A percentile compares a stretch with the other conserved stretches of the same genome.
Conservation (phyloP, 1,140 invertebrate genomes). For the Pseudomyrmex gracilis region DNA sequence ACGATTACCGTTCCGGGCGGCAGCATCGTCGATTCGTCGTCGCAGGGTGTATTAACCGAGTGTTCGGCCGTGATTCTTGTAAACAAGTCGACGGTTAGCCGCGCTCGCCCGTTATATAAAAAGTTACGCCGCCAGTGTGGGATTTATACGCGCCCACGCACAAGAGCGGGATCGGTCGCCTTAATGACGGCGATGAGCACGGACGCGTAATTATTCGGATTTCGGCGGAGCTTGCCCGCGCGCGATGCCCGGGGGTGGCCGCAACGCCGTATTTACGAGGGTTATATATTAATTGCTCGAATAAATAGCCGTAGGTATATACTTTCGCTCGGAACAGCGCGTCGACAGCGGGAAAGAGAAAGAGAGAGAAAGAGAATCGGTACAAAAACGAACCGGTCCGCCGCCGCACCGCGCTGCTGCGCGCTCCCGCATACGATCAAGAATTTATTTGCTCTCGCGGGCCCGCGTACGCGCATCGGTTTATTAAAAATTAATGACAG, state of each 20-base stretch:
- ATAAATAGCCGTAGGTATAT: constrained; percentile 80
- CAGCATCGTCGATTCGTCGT: constrained; percentile 13
- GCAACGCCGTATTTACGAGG: constrained; percentile 82
- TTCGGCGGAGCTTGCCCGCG: constrained; percentile 71
- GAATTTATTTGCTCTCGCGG: constrained; percentile 72
- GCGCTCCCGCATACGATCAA: constrained; percentile 68
- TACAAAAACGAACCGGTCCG: constrained; percentile 78
- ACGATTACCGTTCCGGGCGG: constrained; percentile 41
- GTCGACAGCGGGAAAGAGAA: not conserved
- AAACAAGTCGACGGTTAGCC: constrained; percentile 31
- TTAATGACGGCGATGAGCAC: constrained; percentile 79
- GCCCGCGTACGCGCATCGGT: constrained; percentile 72
- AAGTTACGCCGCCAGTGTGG: constrained; percentile 17
- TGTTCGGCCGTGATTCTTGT: constrained; percentile 39
- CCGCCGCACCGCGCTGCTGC: constrained; percentile 50
- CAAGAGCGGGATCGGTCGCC: not conserved
- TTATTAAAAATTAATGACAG: constrained; percentile 84
- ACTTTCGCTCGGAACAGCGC: not conserved
- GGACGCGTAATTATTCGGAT: constrained; percentile 83
- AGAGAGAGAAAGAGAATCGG: not conserved
- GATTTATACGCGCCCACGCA: constrained; percentile 65
- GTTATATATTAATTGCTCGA: constrained; percentile 85
- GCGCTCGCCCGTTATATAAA: not conserved
- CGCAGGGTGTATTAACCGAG: constrained; percentile 24
- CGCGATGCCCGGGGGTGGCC: constrained; percentile 65